Percentiles rank a stretch among this genome's conserved stretches.
These are phyloP conservation scores for Phaethornis superciliosus DNA, from an alignment of 2,113 vertebrate genomes.

Conservation along the genomic window DNA sequence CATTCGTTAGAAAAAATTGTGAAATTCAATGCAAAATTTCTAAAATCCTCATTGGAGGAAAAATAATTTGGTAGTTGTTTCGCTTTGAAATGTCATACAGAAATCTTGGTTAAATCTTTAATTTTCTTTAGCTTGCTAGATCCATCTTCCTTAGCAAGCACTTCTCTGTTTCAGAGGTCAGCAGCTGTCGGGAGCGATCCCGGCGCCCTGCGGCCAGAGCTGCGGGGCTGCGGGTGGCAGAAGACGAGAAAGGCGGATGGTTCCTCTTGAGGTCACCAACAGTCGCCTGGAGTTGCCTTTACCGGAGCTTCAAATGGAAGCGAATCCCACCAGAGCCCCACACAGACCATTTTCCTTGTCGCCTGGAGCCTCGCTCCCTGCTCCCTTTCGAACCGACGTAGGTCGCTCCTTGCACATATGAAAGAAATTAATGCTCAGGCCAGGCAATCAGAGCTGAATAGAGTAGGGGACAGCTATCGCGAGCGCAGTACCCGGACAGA, in stretches of 20 bases:
- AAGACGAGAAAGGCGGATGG: accelerated
- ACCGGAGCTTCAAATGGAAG: accelerated
- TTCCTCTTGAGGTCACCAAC: accelerated
- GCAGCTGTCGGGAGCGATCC: too few species aligned
- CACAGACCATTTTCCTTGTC: accelerated
- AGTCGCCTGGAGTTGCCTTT: accelerated
- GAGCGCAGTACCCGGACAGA: accelerated
- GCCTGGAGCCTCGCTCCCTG: accelerated
- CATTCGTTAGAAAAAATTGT: accelerated
- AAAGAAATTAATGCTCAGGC: background rate
- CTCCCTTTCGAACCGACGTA: background rate
- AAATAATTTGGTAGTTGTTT: accelerated
- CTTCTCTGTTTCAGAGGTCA: accelerated
- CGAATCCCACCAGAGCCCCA: accelerated
- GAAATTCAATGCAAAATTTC: accelerated
- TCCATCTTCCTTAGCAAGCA: accelerated
- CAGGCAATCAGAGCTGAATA: accelerated
- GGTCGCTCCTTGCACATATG: accelerated
- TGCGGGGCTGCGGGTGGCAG: background rate
- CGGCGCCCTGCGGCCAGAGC: background rate
- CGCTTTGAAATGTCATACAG: background rate
- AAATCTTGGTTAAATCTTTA: accelerated
- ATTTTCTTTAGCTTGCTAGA: accelerated
- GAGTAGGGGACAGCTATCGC: accelerated
- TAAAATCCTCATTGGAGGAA: background rate